phyloP scores from a whole-genome alignment of 2,888 invertebrate species.

The Lasioglossum lativentre region DNA sequence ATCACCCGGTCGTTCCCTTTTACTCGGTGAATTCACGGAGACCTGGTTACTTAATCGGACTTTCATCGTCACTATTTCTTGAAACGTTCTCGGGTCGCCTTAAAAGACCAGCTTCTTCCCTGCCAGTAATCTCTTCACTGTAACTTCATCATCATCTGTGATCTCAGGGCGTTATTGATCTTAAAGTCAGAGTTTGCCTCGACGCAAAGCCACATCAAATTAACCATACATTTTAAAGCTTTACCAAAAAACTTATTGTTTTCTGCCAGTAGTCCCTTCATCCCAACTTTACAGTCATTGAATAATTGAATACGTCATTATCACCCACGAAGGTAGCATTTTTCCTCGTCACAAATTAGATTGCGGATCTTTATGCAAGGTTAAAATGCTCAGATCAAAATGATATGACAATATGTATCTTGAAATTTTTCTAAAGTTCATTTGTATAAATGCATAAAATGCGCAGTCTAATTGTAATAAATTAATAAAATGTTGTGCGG shows the following conservation, averaged over 20 bases:
- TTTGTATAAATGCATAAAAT: background rate
- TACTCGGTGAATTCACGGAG: conserved; percentile 29
- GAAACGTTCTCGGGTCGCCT: conserved; percentile 3
- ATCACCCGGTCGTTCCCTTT: conserved; percentile 35
- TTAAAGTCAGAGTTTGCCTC: background rate
- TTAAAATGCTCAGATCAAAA: too few relatives aligned
- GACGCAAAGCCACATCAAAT: background rate
- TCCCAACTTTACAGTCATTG: background rate
- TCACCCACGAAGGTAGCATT: too few relatives aligned
- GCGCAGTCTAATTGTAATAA: background rate
- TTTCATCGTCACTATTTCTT: conserved; percentile 25
- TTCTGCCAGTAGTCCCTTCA: too few relatives aligned
- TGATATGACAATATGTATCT: too few relatives aligned
- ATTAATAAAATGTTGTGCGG: background rate
- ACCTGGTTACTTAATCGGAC: conserved; percentile 37
- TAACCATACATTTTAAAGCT: background rate
- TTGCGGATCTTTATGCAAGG: too few relatives aligned
- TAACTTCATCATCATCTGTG: background rate
- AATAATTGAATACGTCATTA: background rate
- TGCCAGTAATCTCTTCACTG: background rate
- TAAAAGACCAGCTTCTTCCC: background rate
- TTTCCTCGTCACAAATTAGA: too few relatives aligned
- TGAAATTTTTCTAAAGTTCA: background rate
- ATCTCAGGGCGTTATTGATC: background rate
- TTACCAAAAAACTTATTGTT: background rate